phyloP scores from a whole-genome alignment of 1,140 invertebrate genomes.

The Conus betulinus region DNA sequence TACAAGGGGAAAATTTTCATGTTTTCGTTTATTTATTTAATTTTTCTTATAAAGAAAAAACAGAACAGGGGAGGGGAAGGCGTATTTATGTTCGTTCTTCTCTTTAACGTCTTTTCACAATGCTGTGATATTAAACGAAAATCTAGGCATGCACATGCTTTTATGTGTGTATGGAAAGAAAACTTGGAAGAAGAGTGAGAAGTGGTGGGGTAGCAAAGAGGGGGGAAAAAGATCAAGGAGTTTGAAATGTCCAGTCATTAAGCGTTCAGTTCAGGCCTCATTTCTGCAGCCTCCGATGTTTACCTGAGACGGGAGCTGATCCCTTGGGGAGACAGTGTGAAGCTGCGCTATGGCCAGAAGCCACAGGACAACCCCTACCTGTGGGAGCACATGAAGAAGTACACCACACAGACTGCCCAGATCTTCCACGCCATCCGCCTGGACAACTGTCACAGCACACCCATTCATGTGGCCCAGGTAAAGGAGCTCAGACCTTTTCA shows the following conservation, averaged over 20 bases:
- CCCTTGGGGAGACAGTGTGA: constrained; percentile 98
- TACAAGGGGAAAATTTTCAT: too few relatives aligned
- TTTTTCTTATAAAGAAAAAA: too few relatives aligned
- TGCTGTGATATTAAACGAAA: too few relatives aligned
- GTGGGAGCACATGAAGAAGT: constrained; percentile 95
- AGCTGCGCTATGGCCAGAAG: constrained; percentile 90
- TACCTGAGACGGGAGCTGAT: constrained; percentile 96
- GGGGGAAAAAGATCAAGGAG: too few relatives aligned
- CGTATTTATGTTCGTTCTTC: too few relatives aligned
- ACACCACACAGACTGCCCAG: constrained; percentile 90
- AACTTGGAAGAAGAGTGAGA: neutral
- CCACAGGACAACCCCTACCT: constrained; percentile 94
- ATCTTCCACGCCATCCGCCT: constrained; percentile 97
- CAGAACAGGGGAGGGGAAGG: too few relatives aligned
- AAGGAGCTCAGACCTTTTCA: neutral
- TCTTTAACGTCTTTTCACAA: too few relatives aligned
- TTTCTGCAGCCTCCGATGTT: constrained; percentile 62
- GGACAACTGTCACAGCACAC: constrained; percentile 99
- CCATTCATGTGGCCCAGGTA: constrained; percentile 92
- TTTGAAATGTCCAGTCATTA: neutral
- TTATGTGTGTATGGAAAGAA: neutral
- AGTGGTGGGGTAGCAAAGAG: neutral
- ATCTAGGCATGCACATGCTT: neutral
- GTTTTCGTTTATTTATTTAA: too few relatives aligned
- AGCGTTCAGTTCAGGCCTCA: neutral